Conservation (phyloP, 2,797 vertebrate genomes). For the Micrastur ruficollis region DNA sequence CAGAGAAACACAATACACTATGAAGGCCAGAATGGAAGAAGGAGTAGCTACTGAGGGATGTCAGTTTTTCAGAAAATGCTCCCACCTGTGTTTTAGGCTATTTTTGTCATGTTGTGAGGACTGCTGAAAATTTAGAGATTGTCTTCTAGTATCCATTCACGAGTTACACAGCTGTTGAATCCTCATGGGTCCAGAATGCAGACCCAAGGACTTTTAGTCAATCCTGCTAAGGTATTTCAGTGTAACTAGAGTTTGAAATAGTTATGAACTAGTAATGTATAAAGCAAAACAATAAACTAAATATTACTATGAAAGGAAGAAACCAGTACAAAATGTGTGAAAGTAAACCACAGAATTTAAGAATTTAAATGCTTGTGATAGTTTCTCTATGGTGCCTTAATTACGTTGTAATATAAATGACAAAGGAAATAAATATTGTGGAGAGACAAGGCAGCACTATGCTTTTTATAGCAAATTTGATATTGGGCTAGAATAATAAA, state of each 20-base stretch:
- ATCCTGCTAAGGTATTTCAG: background rate
- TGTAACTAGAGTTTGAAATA: background rate
- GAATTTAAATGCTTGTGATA: background rate
- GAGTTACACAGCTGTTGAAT: background rate
- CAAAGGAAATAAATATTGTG: background rate
- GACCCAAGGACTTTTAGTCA: background rate
- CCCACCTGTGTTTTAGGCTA: background rate
- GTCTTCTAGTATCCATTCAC: background rate
- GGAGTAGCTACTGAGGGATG: background rate
- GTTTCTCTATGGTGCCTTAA: background rate
- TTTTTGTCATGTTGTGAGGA: background rate
- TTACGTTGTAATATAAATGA: background rate
- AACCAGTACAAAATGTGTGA: background rate
- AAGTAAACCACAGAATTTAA: background rate
- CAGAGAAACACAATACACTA: background rate
- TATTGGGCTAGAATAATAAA: background rate
- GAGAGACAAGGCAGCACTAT: background rate
- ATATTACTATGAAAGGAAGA: background rate
- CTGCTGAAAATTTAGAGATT: background rate
- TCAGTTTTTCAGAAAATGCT: background rate
- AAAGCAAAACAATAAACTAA: background rate
- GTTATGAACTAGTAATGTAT: background rate
- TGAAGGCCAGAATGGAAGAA: background rate
- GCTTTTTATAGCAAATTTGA: slow-evolving; percentile 16
- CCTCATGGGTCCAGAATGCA: background rate